Evolutionary conservation across 2,797 vertebrate species (phyloP), one percentile per base, ranked within the genome.

Genomic region (Percopsis omiscomaycus): DNA sequence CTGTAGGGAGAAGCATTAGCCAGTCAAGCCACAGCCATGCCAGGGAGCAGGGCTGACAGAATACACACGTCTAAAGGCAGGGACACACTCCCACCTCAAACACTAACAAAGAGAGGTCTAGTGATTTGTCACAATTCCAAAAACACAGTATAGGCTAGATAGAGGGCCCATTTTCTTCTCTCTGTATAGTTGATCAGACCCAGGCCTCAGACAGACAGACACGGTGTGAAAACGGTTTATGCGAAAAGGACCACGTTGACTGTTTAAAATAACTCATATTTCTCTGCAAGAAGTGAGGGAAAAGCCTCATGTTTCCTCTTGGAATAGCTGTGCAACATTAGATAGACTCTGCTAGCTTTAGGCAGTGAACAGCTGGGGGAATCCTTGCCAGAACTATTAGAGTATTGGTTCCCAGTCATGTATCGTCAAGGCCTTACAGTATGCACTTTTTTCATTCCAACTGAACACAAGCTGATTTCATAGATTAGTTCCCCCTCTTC

Each of bases 1-100:
- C 75, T 74, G 72, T 30, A 60, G 74, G 69, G 78, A 86, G 62
- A 74, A 68, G 72, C 74, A 69, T 79, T 78, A 77, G 68, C 73
- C 57, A 49, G 62, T 59, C 65, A 65, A 69, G 69, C 70, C 58
- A 44, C 77, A 78, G 52, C 75, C 57, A 74, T 74, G 68, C 56
- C 68, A 72, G 68, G 16, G 57, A 74, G 74, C 75, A 68, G 79
- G 78, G 66, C 44, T 65, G 78, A 49, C 59, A 54, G 56, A 77
- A 75, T 47, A 56, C 52, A 71, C 48, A 32, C 52, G 55, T 14
- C 10, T 10, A 48, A 4, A 4, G 6, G 2, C 2, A 42, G 37
- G 37, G 37, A 42, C 37, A 53, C 51, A 28, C 12, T 12, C 22
- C 22, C 22, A 22, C 8, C 27, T 28, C 22, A 22, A 42, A 42